phyloP scores from a whole-genome alignment of 1,140 invertebrate species.

The Drosophila novamexicana region DNA sequence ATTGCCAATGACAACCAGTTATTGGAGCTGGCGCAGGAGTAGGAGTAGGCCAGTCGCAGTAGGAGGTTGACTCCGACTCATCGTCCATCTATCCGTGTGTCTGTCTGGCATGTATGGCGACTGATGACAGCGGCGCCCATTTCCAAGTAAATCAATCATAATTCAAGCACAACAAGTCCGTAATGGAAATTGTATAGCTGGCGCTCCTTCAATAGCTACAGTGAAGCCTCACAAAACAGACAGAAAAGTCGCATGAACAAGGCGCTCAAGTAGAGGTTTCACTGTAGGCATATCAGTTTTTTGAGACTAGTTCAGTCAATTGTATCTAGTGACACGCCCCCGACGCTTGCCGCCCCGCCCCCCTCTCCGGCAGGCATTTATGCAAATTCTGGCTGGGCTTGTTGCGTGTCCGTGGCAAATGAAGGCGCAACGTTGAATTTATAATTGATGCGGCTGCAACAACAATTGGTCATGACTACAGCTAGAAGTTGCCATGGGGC shows the following conservation, averaged over 20 bases:
- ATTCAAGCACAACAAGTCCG: slow-evolving; percentile 26
- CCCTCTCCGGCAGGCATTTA: background rate
- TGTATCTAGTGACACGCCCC: background rate
- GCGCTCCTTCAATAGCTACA: slow-evolving; percentile 16
- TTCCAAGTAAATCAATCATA: slow-evolving; percentile 65
- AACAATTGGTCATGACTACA: slow-evolving; percentile 72
- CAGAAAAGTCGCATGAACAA: background rate
- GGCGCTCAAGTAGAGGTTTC: background rate
- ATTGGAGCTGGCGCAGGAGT: background rate
- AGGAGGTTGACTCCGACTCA: slow-evolving; percentile 7
- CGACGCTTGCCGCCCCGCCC: background rate
- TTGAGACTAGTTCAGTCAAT: background rate
- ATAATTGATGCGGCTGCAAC: slow-evolving; percentile 67
- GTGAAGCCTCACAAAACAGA: background rate
- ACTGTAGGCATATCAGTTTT: background rate
- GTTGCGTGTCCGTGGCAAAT: slow-evolving; percentile 59
- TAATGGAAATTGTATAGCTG: slow-evolving; percentile 4
- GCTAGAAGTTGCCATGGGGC: slow-evolving; percentile 59
- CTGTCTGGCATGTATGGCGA: background rate
- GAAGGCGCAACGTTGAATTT: slow-evolving; percentile 52
- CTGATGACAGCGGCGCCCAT: slow-evolving; percentile 50
- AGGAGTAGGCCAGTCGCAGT: slow-evolving; percentile 1
- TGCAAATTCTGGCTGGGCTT: slow-evolving; percentile 28
- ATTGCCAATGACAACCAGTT: slow-evolving; percentile 68
- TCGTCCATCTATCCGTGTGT: slow-evolving; percentile 5